Conservation (phyloP, 2,888 invertebrate species). For the Volucella inanis region DNA sequence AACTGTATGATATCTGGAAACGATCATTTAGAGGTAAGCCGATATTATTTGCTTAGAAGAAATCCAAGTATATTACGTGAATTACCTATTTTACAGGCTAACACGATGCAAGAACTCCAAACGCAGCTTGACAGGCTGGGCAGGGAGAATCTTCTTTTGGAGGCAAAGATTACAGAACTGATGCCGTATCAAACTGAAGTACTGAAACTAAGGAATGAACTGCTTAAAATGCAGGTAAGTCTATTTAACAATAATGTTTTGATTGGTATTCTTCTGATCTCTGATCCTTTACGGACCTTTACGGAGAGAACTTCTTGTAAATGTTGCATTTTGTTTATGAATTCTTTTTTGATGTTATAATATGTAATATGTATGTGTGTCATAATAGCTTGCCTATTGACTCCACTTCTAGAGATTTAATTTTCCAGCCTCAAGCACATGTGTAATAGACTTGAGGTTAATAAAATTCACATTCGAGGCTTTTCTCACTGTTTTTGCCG, state of each 20-base stretch:
- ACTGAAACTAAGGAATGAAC: constrained; percentile 87
- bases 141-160: constrained; percentile 87
- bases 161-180: constrained; percentile 86
- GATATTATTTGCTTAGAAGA: neutral
- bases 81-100: constrained; percentile 77
- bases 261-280: too few relatives aligned
- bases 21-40: constrained; percentile 67
- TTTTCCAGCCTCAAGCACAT: constrained; percentile 35
- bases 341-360: too few relatives aligned
- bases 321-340: too few relatives aligned
- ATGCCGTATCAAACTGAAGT: constrained; percentile 88
- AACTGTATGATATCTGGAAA: constrained; percentile 52
- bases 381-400: neutral
- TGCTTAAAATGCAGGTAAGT: constrained; percentile 87
- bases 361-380: too few relatives aligned
- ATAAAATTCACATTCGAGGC: constrained; percentile 62
- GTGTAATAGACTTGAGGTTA: constrained; percentile 57
- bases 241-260: too few relatives aligned
- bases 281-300: too few relatives aligned
- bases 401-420: constrained; percentile 20
- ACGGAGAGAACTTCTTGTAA: too few relatives aligned
- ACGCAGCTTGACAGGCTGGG: constrained; percentile 86
- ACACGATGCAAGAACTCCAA: constrained; percentile 86
- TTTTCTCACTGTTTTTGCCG: constrained; percentile 27
- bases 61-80: constrained; percentile 7